phyloP scores from a whole-genome alignment of 1,140 invertebrate species.

The Geopemphigus sp. region DNA sequence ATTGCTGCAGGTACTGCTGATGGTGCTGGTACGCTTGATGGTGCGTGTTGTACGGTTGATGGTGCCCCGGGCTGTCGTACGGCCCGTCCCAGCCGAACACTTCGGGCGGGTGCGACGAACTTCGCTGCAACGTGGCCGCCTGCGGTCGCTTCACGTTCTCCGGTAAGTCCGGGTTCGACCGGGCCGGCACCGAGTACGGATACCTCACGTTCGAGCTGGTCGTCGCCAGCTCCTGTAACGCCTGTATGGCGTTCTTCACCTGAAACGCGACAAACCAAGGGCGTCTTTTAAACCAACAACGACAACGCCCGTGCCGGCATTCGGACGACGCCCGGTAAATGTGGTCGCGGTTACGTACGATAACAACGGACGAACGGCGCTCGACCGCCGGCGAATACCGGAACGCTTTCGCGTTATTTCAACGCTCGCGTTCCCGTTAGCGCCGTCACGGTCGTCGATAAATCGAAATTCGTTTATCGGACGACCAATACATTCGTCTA shows the following conservation, averaged over 20 bases:
- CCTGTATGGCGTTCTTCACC: slow-evolving; percentile 77
- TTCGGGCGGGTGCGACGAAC: slow-evolving; percentile 77
- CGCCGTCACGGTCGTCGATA: too few species aligned
- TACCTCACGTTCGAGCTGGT: slow-evolving; percentile 57
- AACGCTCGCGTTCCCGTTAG: too few species aligned
- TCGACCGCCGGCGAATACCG: too few species aligned
- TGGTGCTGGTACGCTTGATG: background rate
- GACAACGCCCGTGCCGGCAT: too few species aligned
- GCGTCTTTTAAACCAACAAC: too few species aligned
- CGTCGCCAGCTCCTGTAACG: slow-evolving; percentile 73
- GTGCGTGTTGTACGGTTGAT: background rate
- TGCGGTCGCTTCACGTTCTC: slow-evolving; percentile 52
- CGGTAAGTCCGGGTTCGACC: slow-evolving; percentile 68
- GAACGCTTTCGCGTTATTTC: too few species aligned
- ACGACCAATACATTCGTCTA: too few species aligned
- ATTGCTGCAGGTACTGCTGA: background rate
- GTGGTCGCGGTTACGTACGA: too few species aligned
- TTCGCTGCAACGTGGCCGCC: slow-evolving; percentile 63
- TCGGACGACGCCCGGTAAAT: background rate
- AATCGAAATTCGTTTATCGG: too few species aligned
- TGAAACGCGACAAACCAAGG: slow-evolving; percentile 53
- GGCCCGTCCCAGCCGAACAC: slow-evolving; percentile 69
- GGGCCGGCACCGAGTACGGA: slow-evolving; percentile 61
- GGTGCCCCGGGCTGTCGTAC: slow-evolving; percentile 31
- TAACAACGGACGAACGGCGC: too few species aligned